Evolutionary conservation across 2,888 invertebrate species (phyloP).

Genomic region (Hemistola chrysoprasaria): DNA sequence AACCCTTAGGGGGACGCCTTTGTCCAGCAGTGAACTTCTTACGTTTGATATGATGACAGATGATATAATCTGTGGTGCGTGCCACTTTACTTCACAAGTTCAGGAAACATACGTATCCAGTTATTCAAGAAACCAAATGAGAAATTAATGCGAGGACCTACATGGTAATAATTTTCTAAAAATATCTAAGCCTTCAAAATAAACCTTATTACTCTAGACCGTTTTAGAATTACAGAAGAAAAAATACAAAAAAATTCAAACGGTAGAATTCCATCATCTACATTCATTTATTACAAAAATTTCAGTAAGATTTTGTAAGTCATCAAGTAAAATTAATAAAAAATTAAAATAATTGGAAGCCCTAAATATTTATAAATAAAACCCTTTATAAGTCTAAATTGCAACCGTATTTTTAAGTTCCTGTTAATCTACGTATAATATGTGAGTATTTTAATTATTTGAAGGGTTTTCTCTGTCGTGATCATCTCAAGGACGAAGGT

Average conservation of each 20-base stretch:
- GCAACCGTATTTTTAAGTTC: slow-evolving; percentile 9
- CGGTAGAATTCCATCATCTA: slow-evolving; percentile 3
- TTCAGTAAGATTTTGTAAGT: slow-evolving; percentile 18
- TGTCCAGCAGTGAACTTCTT: too few species aligned
- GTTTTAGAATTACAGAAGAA: slow-evolving; percentile 2
- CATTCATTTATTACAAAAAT: neutral
- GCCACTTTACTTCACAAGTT: too few species aligned
- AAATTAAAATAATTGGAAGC: slow-evolving; percentile 19
- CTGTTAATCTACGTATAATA: slow-evolving; percentile 7
- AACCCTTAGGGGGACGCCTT: too few species aligned
- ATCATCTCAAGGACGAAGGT: too few species aligned
- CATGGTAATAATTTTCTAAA: too few species aligned
- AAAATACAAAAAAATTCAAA: slow-evolving; percentile 9
- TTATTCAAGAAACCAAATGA: too few species aligned
- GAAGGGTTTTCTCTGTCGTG: too few species aligned
- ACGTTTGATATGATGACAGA: too few species aligned
- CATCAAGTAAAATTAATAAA: slow-evolving; percentile 19
- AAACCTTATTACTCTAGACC: neutral
- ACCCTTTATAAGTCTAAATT: slow-evolving; percentile 5
- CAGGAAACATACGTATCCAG: too few species aligned
- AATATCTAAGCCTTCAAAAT: too few species aligned
- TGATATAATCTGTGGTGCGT: too few species aligned
- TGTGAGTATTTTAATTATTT: slow-evolving; percentile 13
- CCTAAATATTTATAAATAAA: slow-evolving; percentile 10
- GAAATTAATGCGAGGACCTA: too few species aligned